These are phyloP conservation scores for Oncorhynchus gorbuscha DNA, from an alignment of 2,113 vertebrate species.

Conservation along the genomic window DNA sequence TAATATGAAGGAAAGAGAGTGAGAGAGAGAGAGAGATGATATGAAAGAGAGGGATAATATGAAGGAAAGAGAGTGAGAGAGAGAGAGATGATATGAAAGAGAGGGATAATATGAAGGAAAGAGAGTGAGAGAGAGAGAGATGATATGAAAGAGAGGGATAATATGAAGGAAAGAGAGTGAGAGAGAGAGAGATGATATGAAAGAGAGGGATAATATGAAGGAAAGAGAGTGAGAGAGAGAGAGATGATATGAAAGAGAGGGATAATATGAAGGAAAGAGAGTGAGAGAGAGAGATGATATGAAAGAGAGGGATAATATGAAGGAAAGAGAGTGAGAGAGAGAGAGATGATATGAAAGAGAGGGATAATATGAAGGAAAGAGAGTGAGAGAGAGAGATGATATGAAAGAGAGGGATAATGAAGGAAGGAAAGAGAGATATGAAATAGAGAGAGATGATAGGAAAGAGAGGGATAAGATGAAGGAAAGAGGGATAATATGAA, in stretches of 20 bases:
- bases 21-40: constrained; percentile 33
- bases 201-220: constrained; percentile 32
- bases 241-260: constrained; percentile 33
- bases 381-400: constrained; percentile 30
- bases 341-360: constrained; percentile 33
- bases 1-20: constrained; percentile 26
- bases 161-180: constrained; percentile 20
- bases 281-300: constrained; percentile 33
- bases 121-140: constrained; percentile 21
- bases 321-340: constrained; percentile 14
- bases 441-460: constrained; percentile 29
- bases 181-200: constrained; percentile 34
- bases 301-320: constrained; percentile 33
- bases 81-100: constrained; percentile 34
- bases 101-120: constrained; percentile 28
- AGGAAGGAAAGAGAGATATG: constrained; percentile 12
- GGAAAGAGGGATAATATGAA: too few species aligned
- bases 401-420: constrained; percentile 34
- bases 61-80: constrained; percentile 14
- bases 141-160: constrained; percentile 37
- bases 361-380: constrained; percentile 29
- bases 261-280: constrained; percentile 29
- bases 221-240: constrained; percentile 17
- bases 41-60: constrained; percentile 35
- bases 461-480: constrained; percentile 31